These are phyloP conservation scores for Zosterops lateralis DNA, from an alignment of 2,113 vertebrate species.

Conservation along the genomic window DNA sequence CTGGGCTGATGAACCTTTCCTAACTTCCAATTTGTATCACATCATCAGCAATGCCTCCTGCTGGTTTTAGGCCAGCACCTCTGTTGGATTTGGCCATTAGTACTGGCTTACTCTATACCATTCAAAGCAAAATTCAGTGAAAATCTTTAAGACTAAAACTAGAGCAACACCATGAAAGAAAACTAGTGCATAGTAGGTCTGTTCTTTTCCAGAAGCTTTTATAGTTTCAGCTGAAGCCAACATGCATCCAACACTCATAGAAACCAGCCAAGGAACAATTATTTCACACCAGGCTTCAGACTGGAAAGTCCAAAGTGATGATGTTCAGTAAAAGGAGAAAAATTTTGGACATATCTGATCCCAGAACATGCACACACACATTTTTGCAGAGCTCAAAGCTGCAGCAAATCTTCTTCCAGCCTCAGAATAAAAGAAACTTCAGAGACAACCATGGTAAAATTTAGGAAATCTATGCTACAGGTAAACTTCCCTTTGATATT, in stretches of 20 bases:
- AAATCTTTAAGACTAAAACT: neutral
- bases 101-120: neutral
- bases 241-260: neutral
- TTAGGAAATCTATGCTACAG: neutral
- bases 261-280: neutral
- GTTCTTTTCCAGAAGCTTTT: neutral
- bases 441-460: neutral
- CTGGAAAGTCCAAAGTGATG: neutral
- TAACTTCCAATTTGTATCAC: neutral
- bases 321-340: neutral
- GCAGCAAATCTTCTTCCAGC: neutral
- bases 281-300: neutral
- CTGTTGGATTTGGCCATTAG: neutral
- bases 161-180: neutral
- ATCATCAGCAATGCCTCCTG: neutral
- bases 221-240: neutral
- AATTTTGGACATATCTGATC: neutral
- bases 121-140: neutral
- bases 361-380: accelerated
- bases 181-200: neutral
- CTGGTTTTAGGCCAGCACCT: neutral
- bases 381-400: neutral
- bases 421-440: neutral
- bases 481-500: neutral
- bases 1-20: neutral